A percentile compares a stretch with the other conserved stretches of the same genome.
Evolutionary conservation across 2,797 vertebrate species (phyloP).

Genomic region (Poecile montanus): DNA sequence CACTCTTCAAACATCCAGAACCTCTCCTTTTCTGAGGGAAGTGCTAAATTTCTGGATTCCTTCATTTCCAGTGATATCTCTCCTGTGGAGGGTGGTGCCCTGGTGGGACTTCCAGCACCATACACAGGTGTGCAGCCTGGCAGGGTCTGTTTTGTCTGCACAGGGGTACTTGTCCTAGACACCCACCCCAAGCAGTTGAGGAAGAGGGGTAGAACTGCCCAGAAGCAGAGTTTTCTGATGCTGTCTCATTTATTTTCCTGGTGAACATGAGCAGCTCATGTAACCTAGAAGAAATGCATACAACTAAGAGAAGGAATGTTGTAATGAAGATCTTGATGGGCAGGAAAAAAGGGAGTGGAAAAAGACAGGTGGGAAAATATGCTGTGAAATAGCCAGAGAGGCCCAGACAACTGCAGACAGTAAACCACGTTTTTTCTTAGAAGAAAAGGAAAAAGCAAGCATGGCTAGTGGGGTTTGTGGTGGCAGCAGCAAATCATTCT

Average conservation of each 20-base stretch:
- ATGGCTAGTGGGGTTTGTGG: accelerated
- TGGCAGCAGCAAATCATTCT: not conserved
- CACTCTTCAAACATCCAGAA: not conserved
- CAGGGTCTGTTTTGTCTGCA: not conserved
- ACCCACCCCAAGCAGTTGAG: not conserved
- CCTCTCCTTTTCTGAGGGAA: not conserved
- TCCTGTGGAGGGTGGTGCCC: not conserved
- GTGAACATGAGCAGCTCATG: not conserved
- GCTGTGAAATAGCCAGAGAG: not conserved
- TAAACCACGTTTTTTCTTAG: not conserved
- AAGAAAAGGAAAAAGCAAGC: not conserved
- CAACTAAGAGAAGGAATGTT: conserved; percentile 11
- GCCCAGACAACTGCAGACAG: not conserved
- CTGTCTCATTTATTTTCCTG: not conserved
- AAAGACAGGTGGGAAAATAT: not conserved
- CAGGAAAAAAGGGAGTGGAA: conserved; percentile 22
- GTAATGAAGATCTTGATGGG: not conserved
- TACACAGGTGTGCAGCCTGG: not conserved
- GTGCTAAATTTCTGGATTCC: not conserved
- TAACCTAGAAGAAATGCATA: not conserved
- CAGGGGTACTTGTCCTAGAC: not conserved
- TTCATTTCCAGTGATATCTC: not conserved
- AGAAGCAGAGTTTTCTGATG: not conserved
- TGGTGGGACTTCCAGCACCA: not conserved
- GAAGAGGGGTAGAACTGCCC: not conserved